Conservation (phyloP, 2,797 vertebrate species). For the Tarsius wallacei region DNA sequence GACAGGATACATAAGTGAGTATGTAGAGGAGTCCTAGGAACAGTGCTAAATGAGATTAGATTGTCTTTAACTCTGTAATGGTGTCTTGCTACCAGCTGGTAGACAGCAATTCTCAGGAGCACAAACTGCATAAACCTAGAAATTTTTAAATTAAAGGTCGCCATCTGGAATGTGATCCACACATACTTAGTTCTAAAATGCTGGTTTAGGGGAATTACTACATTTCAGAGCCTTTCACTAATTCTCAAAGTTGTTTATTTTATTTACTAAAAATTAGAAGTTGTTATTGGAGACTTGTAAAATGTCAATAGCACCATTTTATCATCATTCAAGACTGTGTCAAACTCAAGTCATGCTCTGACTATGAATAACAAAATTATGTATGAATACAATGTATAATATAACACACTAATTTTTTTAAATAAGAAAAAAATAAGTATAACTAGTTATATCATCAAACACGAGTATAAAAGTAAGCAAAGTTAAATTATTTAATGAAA, state of each 20-base stretch:
- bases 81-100: conserved; percentile 56
- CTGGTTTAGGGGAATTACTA: conserved; percentile 64
- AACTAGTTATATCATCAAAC: background rate
- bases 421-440: background rate
- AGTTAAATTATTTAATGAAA: conserved; percentile 42
- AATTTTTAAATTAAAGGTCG: conserved; percentile 79
- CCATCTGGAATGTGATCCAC: conserved; percentile 73
- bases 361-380: background rate
- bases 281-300: conserved; percentile 8
- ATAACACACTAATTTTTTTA: background rate
- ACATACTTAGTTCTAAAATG: conserved; percentile 62
- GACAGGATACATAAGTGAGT: background rate
- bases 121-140: conserved; percentile 71
- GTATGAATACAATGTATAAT: background rate
- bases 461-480: background rate
- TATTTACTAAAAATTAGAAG: conserved; percentile 71
- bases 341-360: background rate
- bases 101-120: conserved; percentile 67
- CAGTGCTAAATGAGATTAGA: conserved; percentile 48
- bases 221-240: conserved; percentile 38
- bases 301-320: conserved; percentile 33
- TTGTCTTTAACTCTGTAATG: conserved; percentile 52
- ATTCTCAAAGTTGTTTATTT: conserved; percentile 66
- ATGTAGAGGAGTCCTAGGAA: background rate
- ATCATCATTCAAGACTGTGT: conserved; percentile 6